A percentile compares a stretch with the other conserved stretches of the same genome.
Evolutionary conservation across 1,140 invertebrate species (phyloP).

Genomic region (Batillaria attramentaria): DNA sequence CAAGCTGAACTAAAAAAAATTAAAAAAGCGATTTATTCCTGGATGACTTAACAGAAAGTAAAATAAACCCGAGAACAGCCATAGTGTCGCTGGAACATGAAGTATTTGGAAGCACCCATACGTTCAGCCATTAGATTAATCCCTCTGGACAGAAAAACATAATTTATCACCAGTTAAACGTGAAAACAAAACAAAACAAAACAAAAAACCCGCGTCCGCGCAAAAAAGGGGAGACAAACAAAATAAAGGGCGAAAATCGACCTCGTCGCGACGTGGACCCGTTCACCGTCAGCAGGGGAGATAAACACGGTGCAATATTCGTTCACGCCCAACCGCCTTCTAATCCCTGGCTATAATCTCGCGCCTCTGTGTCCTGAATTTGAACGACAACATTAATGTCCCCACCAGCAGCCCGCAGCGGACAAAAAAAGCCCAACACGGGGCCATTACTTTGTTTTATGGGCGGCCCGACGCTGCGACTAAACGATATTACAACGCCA

Average conservation of each 20-base stretch:
- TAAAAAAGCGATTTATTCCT: too few species aligned
- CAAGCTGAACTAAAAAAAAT: too few species aligned
- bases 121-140: background rate
- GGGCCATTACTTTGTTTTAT: conserved; percentile 37
- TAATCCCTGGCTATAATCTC: conserved; percentile 27
- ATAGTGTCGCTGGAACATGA: too few species aligned
- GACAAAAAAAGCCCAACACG: conserved; percentile 26
- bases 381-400: conserved; percentile 34
- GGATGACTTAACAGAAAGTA: too few species aligned
- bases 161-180: background rate
- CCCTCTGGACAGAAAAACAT: background rate
- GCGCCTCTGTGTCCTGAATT: conserved; percentile 31
- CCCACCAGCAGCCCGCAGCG: conserved; percentile 31
- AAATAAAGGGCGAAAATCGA: background rate
- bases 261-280: background rate
- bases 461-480: conserved; percentile 19
- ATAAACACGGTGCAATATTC: conserved; percentile 34
- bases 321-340: conserved; percentile 22
- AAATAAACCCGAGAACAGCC: too few species aligned
- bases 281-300: conserved; percentile 26
- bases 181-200: background rate
- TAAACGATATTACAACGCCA: conserved; percentile 37
- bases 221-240: background rate
- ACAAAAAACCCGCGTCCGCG: background rate
- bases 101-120: too few species aligned